Percentiles rank a stretch among this genome's conserved stretches.
Evolutionary conservation across 2,797 vertebrate genomes (phyloP).

Genomic region (Nasua narica): DNA sequence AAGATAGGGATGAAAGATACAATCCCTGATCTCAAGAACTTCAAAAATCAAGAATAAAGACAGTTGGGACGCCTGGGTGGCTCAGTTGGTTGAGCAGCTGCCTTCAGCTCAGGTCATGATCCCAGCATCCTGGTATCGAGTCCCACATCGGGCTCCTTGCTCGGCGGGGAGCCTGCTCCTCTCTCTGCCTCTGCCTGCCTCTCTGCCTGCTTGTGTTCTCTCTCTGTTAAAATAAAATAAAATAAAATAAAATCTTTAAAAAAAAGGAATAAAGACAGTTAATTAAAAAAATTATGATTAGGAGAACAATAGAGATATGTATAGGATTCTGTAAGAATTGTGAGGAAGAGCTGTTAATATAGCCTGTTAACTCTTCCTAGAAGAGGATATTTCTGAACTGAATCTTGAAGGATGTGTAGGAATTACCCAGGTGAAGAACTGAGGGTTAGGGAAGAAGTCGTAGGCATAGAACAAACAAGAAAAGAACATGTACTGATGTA

Average conservation of each 20-base stretch:
- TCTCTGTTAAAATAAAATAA: too few relatives aligned
- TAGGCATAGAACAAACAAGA: neutral
- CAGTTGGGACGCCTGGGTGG: too few relatives aligned
- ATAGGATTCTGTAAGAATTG: neutral
- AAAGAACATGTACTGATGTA: neutral
- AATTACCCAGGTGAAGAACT: neutral
- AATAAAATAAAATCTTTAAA: too few relatives aligned
- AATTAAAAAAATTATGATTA: neutral
- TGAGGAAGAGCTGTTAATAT: neutral
- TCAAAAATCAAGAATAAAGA: neutral
- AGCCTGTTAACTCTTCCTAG: too few relatives aligned
- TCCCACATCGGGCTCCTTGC: too few relatives aligned
- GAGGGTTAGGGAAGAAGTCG: neutral
- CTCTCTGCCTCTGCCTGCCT: too few relatives aligned
- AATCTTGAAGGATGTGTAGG: neutral
- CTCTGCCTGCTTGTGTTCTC: too few relatives aligned
- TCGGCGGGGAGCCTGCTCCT: too few relatives aligned
- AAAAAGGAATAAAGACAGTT: too few relatives aligned
- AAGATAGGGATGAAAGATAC: neutral
- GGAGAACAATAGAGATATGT: neutral
- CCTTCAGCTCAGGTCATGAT: too few relatives aligned
- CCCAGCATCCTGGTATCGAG: too few relatives aligned
- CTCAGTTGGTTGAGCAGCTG: too few relatives aligned
- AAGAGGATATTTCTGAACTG: neutral
- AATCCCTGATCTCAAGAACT: neutral